Evolutionary conservation across 2,888 invertebrate genomes (phyloP).

Genomic region (Drosophila vallismaia): DNA sequence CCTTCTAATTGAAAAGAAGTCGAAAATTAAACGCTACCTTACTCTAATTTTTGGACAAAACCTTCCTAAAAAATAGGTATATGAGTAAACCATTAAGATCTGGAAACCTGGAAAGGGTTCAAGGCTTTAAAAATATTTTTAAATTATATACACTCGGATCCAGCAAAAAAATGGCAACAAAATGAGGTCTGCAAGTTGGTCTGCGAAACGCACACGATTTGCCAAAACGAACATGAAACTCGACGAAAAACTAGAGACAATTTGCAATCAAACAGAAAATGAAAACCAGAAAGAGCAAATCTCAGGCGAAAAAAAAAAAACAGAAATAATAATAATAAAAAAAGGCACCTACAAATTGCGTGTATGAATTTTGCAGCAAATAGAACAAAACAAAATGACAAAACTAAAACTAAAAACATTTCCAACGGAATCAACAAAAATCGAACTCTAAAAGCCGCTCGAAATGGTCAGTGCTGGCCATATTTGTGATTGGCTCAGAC

Average conservation of each 20-base stretch:
- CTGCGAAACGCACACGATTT: constrained; percentile 49
- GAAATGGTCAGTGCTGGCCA: constrained; percentile 70
- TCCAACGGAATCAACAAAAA: constrained; percentile 61
- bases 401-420: constrained; percentile 34
- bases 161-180: constrained; percentile 29
- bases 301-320: constrained; percentile 11
- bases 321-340: constrained; percentile 31
- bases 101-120: constrained; percentile 52
- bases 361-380: constrained; percentile 48
- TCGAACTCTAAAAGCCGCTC: constrained; percentile 68
- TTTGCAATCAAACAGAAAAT: constrained; percentile 76
- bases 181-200: constrained; percentile 65
- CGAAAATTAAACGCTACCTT: no score
- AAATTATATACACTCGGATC: constrained; percentile 11
- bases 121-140: constrained; percentile 42
- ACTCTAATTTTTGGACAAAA: no score
- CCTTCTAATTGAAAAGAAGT: no score
- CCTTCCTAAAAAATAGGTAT: no score
- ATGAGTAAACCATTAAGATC: no score
- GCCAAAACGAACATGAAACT: constrained; percentile 65
- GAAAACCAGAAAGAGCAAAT: constrained; percentile 69
- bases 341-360: constrained; percentile 72
- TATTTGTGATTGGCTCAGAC: constrained; percentile 76
- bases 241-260: constrained; percentile 68
- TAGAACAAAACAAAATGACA: constrained; percentile 55